phyloP scores from a whole-genome alignment of 2,797 vertebrate species.

The Poeciliopsis infans region DNA sequence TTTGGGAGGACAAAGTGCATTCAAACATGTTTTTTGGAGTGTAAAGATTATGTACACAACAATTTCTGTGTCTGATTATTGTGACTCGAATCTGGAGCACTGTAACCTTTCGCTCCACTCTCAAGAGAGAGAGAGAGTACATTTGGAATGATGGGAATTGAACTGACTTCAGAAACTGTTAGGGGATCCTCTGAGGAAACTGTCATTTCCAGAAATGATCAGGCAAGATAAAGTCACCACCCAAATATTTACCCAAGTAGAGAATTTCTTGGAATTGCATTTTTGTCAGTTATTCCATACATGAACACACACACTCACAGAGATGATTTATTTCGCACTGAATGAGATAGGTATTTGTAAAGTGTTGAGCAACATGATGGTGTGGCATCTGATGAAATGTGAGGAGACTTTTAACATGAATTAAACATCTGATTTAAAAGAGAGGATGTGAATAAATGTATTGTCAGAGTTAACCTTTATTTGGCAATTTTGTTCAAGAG shows the following conservation, averaged over 20 bases:
- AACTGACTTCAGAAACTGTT: neutral
- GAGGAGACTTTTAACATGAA: neutral
- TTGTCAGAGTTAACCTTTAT: neutral
- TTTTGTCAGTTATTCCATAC: neutral
- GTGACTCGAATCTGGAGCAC: neutral
- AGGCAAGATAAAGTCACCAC: slow-evolving; percentile 14
- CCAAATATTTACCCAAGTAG: slow-evolving; percentile 8
- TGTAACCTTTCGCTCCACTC: slow-evolving; percentile 7
- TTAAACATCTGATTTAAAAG: neutral
- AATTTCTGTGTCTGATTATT: neutral
- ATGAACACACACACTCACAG: neutral
- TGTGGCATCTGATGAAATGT: neutral
- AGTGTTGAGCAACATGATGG: neutral
- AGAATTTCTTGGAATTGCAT: slow-evolving; percentile 6
- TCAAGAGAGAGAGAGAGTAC: neutral
- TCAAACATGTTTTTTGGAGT: neutral
- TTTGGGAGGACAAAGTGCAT: neutral
- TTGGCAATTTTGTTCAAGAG: neutral
- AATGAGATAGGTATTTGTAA: neutral
- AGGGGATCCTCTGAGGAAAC: neutral
- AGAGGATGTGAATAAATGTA: neutral
- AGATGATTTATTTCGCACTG: neutral
- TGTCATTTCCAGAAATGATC: slow-evolving; percentile 24
- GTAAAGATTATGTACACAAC: neutral
- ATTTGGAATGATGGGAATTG: neutral